Conservation (phyloP, 2,888 invertebrate genomes). For the Colostygia pectinataria region DNA sequence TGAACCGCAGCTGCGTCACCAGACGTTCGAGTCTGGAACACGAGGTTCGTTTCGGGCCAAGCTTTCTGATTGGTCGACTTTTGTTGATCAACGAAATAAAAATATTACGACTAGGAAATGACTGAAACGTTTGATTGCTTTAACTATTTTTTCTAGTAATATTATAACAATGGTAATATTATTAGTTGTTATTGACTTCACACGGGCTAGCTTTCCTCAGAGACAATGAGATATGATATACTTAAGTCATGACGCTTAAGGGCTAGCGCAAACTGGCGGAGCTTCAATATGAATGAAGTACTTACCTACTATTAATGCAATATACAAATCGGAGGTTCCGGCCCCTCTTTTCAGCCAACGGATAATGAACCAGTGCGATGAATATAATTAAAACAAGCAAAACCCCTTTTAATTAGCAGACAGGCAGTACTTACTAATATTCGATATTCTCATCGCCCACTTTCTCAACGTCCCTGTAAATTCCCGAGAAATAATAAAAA, state of each 20-base stretch:
- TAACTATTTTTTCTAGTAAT: too few species aligned
- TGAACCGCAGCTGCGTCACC: constrained; percentile 80
- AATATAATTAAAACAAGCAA: constrained; percentile 13
- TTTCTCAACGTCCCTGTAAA: constrained; percentile 33
- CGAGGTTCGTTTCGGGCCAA: constrained; percentile 49
- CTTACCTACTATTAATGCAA: too few species aligned
- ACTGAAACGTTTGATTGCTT: too few species aligned
- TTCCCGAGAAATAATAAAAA: constrained; percentile 24
- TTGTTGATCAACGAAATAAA: constrained; percentile 32
- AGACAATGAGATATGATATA: neutral
- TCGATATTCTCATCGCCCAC: constrained; percentile 19
- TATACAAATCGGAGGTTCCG: too few species aligned
- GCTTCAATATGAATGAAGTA: too few species aligned
- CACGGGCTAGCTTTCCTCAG: neutral
- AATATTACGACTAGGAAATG: too few species aligned
- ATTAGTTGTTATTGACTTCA: neutral
- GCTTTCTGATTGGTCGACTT: constrained; percentile 27
- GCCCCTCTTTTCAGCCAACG: too few species aligned
- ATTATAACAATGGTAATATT: too few species aligned
- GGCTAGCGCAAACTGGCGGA: too few species aligned
- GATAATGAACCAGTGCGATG: neutral
- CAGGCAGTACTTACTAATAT: constrained; percentile 32
- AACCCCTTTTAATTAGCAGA: constrained; percentile 3
- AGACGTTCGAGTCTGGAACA: constrained; percentile 83
- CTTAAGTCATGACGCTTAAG: too few species aligned